Base-by-base conservation (phyloP, 2,797 vertebrate genomes). In the Tapirus indicus region DNA sequence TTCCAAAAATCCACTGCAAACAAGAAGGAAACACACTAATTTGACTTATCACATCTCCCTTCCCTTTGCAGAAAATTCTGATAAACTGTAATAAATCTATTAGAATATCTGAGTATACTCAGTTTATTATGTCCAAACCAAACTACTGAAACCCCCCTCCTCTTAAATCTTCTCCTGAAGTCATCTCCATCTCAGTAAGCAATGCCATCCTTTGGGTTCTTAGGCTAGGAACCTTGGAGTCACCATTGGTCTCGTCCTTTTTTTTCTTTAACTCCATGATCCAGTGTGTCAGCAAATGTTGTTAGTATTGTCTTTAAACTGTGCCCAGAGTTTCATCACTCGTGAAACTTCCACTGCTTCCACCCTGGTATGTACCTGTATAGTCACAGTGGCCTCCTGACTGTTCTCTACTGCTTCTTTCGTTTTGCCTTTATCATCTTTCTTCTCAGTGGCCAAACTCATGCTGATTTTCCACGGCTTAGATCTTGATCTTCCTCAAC, bases 11-110 rank as follows among this genome's bases (percentile, higher is more conserved):
- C 16, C 5, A 4, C n/a, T 60, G 44, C 27, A 72, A 29, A 20
- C 44, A 83, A 91, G 62, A 83, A 49, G 82, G 82, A 77, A 66
- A 41, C 49, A 86, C 23, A 79, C 56, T 32, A 44, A 23, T 4
- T 84, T 78, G 14, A 84, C 11, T 68, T 66, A 25, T 79, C n/a
- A 66, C 16, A 47, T 84, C 80, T 93, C 58, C 64, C 14, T 85
- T 29, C 10, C 13, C 54, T 82, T 87, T 77, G 68, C 29, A 93
- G 89, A 64, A 90, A 85, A 29, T 88, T 94, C 68, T 86, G 32
- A 84, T 91, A 88, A 92, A 64, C 88, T 88, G 8, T 60, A 78
- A 49, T 69, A 90, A 87, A 75, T 89, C 75, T 91, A 0, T 52
- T 79, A 74, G 56, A 88, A 49, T 84, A 54, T 32, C 47, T 84